phyloP scores from a whole-genome alignment of 2,797 vertebrate species.

The Pelochelys cantorii region DNA sequence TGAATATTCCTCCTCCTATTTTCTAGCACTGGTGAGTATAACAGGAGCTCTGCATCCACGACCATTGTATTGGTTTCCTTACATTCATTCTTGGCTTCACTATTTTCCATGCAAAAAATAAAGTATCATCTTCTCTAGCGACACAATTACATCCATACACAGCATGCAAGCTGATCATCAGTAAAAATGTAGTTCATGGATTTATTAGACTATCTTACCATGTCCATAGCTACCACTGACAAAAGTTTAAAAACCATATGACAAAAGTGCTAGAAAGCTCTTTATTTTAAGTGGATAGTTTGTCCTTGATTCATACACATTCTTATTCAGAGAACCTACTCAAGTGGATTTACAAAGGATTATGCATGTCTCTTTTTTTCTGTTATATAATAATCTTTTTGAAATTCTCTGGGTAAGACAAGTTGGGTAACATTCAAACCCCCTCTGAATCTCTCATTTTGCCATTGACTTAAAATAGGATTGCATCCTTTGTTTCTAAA shows the following conservation, averaged over 20 bases:
- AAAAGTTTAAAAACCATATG: neutral
- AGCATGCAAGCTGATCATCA: neutral
- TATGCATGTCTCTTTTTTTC: neutral
- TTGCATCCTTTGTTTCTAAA: neutral
- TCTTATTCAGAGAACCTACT: neutral
- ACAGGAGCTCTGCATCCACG: neutral
- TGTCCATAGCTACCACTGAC: neutral
- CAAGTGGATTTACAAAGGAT: neutral
- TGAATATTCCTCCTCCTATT: neutral
- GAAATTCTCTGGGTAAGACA: neutral
- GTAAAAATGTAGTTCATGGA: neutral
- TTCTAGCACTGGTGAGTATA: neutral
- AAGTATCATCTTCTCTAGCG: neutral
- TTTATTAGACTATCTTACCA: conserved; percentile 44
- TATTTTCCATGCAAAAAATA: neutral
- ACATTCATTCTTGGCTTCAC: neutral
- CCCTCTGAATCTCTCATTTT: neutral
- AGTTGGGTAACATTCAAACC: conserved; percentile 2
- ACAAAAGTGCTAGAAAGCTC: neutral
- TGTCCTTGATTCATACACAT: neutral
- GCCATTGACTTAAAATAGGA: neutral
- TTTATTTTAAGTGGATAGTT: neutral
- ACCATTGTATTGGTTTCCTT: neutral
- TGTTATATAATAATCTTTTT: conserved; percentile 16
- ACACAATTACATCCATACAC: neutral